Evolutionary conservation across 2,797 vertebrate genomes (phyloP).

Genomic region (Intellagama lesueurii): DNA sequence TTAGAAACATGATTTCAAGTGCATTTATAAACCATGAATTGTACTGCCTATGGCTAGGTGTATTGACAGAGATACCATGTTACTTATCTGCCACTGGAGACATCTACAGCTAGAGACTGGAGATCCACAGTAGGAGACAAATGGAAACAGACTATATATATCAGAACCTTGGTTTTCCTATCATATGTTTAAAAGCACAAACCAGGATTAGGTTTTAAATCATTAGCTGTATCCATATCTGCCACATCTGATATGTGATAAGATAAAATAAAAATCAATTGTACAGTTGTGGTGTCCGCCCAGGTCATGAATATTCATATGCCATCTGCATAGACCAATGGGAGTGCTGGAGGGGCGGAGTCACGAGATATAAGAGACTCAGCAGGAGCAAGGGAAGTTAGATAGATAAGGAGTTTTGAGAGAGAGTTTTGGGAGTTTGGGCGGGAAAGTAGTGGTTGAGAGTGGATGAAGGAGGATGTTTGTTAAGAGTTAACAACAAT

Average conservation of each 20-base stretch:
- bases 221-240: not conserved
- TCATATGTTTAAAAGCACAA: not conserved
- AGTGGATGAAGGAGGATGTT: no score
- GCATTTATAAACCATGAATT: not conserved
- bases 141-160: not conserved
- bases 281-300: not conserved
- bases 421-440: no score
- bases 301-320: no score
- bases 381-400: no score
- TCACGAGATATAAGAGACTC: no score
- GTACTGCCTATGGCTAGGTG: not conserved
- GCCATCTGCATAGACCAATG: no score
- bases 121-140: not conserved
- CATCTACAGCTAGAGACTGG: not conserved
- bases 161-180: no score
- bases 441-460: no score
- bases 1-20: not conserved
- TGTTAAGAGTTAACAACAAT: no score
- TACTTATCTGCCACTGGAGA: not conserved
- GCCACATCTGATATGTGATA: not conserved
- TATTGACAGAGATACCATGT: not conserved
- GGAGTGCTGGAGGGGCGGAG: no score
- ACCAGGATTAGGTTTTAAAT: not conserved
- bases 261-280: not conserved
- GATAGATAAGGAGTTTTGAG: no score